Conservation (phyloP, 1,140 invertebrate genomes). For the Myzus persicae region DNA sequence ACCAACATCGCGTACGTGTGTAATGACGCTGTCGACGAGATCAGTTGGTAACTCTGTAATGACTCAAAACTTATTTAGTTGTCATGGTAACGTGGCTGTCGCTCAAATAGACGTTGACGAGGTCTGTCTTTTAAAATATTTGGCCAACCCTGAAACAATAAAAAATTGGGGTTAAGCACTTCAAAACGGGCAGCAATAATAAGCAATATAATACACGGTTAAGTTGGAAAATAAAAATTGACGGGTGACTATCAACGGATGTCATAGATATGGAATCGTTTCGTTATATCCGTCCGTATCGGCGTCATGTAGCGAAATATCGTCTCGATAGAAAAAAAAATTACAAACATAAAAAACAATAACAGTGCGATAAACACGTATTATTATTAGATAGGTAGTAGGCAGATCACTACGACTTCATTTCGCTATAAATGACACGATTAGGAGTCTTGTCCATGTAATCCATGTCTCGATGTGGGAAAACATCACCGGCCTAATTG, state of each 20-base stretch:
- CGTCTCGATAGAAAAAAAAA: not conserved
- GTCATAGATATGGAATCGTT: not conserved
- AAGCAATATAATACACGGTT: too few relatives aligned
- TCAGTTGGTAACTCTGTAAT: slow-evolving; percentile 58
- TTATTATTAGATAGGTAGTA: not conserved
- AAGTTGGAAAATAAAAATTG: not conserved
- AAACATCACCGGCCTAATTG: not conserved
- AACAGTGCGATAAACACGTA: not conserved
- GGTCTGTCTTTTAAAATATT: slow-evolving; percentile 36
- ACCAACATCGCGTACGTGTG: slow-evolving; percentile 58
- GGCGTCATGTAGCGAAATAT: not conserved
- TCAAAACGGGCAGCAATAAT: not conserved
- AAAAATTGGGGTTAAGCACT: not conserved
- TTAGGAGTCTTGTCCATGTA: not conserved
- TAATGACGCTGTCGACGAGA: slow-evolving; percentile 59
- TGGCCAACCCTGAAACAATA: slow-evolving; percentile 32
- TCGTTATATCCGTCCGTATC: not conserved
- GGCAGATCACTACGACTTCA: not conserved
- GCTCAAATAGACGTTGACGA: not conserved
- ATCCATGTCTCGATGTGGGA: not conserved
- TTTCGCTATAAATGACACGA: not conserved
- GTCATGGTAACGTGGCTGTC: slow-evolving; percentile 54
- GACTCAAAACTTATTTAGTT: slow-evolving; percentile 56
- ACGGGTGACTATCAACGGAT: not conserved
- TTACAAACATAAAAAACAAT: not conserved